Base-by-base conservation (phyloP, 2,797 vertebrate species). In the Dermochelys coriacea region DNA sequence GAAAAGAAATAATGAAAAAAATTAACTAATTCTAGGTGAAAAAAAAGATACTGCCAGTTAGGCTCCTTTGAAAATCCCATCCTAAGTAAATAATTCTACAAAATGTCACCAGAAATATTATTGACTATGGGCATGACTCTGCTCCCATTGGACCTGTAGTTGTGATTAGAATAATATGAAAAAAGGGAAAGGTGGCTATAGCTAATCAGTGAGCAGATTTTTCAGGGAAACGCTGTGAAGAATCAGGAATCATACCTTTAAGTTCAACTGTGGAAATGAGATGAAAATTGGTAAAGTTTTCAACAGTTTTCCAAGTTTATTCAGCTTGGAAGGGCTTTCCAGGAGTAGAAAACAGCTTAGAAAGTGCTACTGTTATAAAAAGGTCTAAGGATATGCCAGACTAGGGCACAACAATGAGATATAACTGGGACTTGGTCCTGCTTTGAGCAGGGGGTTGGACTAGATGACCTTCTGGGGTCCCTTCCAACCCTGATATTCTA, bases 11-110 rank as follows among this genome's bases (percentile, higher is more conserved):
- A 89, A 75, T 5, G 0, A n/a, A 75, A 85, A 16, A 94, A 93
- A 85, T 2, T 29, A 84, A 94, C 92, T 90, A 87, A 82, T 92
- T 91, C 3, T 87, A 87, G 91, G 90, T 71, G 87, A 91, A 95
- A 85, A 57, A 91, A 95, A 85, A 57, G 21, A 8, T 68, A n/a
- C 34, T 2, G 0, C 1, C 14, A 85, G 19, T 64, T 37, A 64
- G 85, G 57, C 5, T 78, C 4, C 50, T 92, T 91, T 95, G 87
- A 94, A 95, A 90, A 87, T 31, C 88, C 37, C 54, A 82, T 2
- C 12, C 31, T 64, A 21, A 91, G 86, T 89, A 7, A 93, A 89
- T 84, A 89, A 0, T 2, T 61, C 55, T 86, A 29, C 87, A 45
- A 52, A 80, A 83, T 92, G 50, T 31, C 34, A 83, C 71, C 1